phyloP scores from a whole-genome alignment of 37 sponge, comb jelly and placozoan genomes.

The Cliona cf. orientalis region DNA sequence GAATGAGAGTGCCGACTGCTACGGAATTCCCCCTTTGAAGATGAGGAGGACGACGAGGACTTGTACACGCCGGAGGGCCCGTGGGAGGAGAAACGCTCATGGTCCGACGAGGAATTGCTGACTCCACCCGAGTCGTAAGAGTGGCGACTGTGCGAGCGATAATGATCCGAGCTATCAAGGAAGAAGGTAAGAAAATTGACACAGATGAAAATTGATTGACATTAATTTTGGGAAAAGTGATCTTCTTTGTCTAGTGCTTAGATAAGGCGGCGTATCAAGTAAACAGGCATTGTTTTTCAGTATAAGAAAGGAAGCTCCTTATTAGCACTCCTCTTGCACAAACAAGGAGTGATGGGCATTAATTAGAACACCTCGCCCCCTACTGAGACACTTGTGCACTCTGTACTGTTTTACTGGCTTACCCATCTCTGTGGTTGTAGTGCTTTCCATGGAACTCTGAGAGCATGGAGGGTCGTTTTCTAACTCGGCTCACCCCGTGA shows the following conservation, averaged over 20 bases:
- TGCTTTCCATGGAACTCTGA: slow-evolving; percentile 75
- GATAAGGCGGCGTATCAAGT: too few species aligned
- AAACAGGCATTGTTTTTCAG: too few species aligned
- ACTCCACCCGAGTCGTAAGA: slow-evolving; percentile 1
- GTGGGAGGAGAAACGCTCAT: slow-evolving; percentile 4
- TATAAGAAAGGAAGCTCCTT: too few species aligned
- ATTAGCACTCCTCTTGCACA: too few species aligned
- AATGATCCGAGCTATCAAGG: neutral
- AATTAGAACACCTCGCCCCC: neutral
- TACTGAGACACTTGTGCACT: neutral
- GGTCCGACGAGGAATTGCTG: neutral
- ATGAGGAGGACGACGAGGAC: slow-evolving; percentile 4
- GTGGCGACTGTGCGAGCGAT: slow-evolving; percentile 22
- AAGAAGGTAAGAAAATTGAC: neutral
- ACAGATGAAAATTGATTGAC: neutral
- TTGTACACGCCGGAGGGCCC: too few species aligned
- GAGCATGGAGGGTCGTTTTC: slow-evolving; percentile 72
- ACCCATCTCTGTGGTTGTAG: slow-evolving; percentile 41
- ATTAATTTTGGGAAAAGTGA: too few species aligned
- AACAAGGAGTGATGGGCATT: too few species aligned
- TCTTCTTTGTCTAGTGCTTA: too few species aligned
- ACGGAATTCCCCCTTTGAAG: slow-evolving; percentile 31
- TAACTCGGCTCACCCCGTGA: too few species aligned
- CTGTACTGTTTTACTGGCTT: neutral
- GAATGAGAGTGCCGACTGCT: slow-evolving; percentile 6